These are phyloP conservation scores for Oryzias javanicus DNA, from an alignment of 2,113 vertebrate species.

Conservation along the genomic window DNA sequence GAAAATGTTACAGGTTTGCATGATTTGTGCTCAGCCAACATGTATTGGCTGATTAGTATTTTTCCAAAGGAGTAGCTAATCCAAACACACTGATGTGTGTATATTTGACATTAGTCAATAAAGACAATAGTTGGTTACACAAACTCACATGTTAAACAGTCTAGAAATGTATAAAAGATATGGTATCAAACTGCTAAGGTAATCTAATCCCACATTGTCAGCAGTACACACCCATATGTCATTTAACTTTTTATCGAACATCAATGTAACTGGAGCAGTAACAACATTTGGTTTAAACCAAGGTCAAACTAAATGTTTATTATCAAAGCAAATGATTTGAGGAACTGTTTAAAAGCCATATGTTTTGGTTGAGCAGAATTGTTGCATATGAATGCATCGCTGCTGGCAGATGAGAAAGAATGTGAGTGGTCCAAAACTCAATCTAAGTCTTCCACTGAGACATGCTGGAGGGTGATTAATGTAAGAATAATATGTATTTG, in stretches of 20 bases:
- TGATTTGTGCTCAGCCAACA: no score
- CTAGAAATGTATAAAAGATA: no score
- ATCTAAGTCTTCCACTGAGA: conserved; percentile 41
- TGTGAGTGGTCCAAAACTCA: conserved; percentile 39
- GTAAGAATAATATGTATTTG: conserved; percentile 51
- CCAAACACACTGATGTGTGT: no score
- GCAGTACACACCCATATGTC: no score
- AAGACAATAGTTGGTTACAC: no score
- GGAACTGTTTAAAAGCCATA: background rate
- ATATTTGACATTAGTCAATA: no score
- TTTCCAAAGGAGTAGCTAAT: no score
- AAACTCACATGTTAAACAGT: no score
- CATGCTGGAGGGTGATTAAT: conserved; percentile 28
- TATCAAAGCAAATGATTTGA: background rate
- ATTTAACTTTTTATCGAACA: background rate
- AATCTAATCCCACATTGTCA: no score
- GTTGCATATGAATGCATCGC: conserved; percentile 22
- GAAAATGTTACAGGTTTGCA: no score
- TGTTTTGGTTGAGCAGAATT: background rate
- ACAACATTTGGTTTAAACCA: background rate
- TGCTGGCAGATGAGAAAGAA: conserved; percentile 23
- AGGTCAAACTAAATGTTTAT: background rate
- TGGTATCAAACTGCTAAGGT: no score
- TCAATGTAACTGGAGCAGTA: background rate
- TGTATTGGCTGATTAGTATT: no score